Evolutionary conservation across 2,888 invertebrate genomes (phyloP).

Genomic region (Drosophila siamana): DNA sequence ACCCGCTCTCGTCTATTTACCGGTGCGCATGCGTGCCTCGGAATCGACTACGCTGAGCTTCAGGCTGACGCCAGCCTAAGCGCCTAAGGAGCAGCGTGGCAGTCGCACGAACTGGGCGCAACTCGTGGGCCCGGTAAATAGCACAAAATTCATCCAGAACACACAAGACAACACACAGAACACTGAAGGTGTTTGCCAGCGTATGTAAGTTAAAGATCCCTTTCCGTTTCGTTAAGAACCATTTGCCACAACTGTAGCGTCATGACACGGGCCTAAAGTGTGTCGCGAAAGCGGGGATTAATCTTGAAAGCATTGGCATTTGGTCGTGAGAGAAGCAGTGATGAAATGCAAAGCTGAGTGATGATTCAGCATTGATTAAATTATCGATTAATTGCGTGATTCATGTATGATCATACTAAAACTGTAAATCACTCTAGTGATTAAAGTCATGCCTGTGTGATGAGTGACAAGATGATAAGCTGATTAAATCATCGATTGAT

Average conservation of each 20-base stretch:
- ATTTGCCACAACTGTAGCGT: slow-evolving; percentile 32
- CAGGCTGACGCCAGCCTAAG: slow-evolving; percentile 95
- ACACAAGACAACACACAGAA: slow-evolving; percentile 17
- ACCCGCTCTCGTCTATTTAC: slow-evolving; percentile 96
- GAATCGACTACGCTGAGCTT: slow-evolving; percentile 96
- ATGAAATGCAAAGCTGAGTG: neutral
- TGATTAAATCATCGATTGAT: too few relatives aligned
- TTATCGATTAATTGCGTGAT: neutral
- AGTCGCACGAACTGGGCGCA: neutral
- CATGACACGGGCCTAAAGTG: slow-evolving; percentile 27
- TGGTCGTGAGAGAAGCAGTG: too few relatives aligned
- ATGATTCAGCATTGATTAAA: neutral
- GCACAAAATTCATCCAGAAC: slow-evolving; percentile 21
- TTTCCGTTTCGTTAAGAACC: slow-evolving; percentile 50
- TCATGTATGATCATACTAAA: neutral
- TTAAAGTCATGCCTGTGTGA: too few relatives aligned
- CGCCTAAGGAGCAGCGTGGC: neutral
- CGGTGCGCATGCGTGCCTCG: slow-evolving; percentile 94
- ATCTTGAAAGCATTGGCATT: neutral
- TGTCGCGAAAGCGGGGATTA: neutral
- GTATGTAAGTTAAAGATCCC: slow-evolving; percentile 57
- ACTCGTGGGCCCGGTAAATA: slow-evolving; percentile 12
- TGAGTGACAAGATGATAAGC: too few relatives aligned
- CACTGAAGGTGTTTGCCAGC: slow-evolving; percentile 73
- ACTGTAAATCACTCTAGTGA: neutral